Percentiles rank a stretch among this genome's conserved stretches.
These are phyloP conservation scores for Monochamus alternatus DNA, from an alignment of 2,888 invertebrate species.

Conservation along the genomic window DNA sequence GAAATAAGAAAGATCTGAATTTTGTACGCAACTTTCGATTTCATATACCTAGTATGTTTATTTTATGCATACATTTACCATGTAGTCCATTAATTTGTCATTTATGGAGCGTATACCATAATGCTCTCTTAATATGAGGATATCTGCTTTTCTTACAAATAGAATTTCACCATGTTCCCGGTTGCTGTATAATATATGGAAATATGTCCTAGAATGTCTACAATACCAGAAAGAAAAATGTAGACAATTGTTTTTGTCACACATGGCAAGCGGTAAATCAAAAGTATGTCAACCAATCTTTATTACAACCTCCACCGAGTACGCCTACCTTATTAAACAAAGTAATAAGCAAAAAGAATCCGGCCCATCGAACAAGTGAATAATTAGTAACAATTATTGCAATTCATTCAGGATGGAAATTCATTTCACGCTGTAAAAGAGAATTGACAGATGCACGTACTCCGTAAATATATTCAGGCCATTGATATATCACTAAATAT, in stretches of 20 bases:
- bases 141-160: background rate
- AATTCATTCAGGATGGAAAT: background rate
- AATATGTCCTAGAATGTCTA: conserved; percentile 9
- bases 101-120: too few relatives aligned
- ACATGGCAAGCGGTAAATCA: conserved; percentile 22
- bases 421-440: too few relatives aligned
- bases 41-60: too few relatives aligned
- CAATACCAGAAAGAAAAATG: conserved; percentile 14
- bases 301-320: background rate
- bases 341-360: conserved; percentile 1
- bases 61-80: too few relatives aligned
- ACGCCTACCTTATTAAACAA: conserved; percentile 10
- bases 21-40: too few relatives aligned
- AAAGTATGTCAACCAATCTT: conserved; percentile 12
- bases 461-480: too few relatives aligned
- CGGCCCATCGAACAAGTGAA: conserved; percentile 5
- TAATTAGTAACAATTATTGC: background rate
- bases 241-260: conserved; percentile 17
- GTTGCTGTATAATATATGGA: conserved; percentile 1
- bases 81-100: too few relatives aligned
- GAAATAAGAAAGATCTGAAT: too few relatives aligned
- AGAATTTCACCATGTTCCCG: background rate
- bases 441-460: too few relatives aligned
- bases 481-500: too few relatives aligned
- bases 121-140: too few relatives aligned